Base-by-base conservation (phyloP, 2,797 vertebrate genomes). In the Catostomus latipinnis region DNA sequence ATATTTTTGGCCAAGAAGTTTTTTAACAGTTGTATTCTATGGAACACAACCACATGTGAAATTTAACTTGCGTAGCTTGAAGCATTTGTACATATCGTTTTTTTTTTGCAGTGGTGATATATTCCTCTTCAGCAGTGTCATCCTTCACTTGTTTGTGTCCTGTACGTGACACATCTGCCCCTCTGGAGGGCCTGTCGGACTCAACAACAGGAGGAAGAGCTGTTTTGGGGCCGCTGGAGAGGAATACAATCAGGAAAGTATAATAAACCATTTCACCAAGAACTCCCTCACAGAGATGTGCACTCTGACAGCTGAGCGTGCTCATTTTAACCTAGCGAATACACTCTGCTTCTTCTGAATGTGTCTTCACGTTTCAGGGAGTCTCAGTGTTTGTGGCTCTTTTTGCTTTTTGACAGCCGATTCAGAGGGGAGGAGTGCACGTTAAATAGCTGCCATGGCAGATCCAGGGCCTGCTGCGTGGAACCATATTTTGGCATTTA, bases 311-410 rank as follows among this genome's bases (percentile, higher is more conserved):
- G 78, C 70, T 34, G 62, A 77, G 16, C 5, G n/a, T 50, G 43
- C 62, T 63, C 69, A 43, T 49, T 46, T 66, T 61, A 71, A 72
- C 50, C 71, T 65, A 14, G 6, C 48, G 48, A 57, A 63, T 73
- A 81, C 74, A 72, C 63, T 49, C 6, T 34, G 48, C 68, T 76
- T 77, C 76, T 74, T 81, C 58, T 53, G 13, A 77, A 63, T 22
- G 71, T 50, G 46, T 70, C 76, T 83, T 81, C 75, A 74, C 58
- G 62, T 76, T 48, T 80, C 73, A 80, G 63, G 63, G 57, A 74
- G 67, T 79, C 16, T 48, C 53, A 63, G 80, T 11, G 9, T 53
- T 49, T 67, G 43, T 60, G 80, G 61, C 56, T 77, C 58, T 50
- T 71, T 34, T 34, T 34, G 34, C 34, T 34, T 34, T 63, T 53